Evolutionary conservation across 2,888 invertebrate genomes (phyloP).

Genomic region (Lasioglossum morio): DNA sequence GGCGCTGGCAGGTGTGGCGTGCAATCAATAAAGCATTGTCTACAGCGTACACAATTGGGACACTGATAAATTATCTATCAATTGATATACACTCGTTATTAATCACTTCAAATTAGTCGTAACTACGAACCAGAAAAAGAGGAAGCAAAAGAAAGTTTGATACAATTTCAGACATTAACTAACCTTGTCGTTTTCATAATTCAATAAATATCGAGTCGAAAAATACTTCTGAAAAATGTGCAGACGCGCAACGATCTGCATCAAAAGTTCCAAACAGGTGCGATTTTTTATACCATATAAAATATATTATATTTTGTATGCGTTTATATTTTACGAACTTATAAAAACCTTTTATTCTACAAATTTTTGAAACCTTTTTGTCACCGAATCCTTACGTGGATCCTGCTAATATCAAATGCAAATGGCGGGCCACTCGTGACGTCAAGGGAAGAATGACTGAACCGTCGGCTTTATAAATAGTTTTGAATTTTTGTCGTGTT

Average conservation of each 20-base stretch:
- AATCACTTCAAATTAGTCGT: not conserved
- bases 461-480: constrained; percentile 1
- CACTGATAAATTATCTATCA: constrained; percentile 10
- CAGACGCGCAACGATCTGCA: not conserved
- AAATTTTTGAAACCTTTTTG: not conserved
- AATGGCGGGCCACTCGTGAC: not conserved
- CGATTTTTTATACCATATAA: too few species aligned
- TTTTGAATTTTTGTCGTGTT: not conserved
- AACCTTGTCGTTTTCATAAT: too few species aligned
- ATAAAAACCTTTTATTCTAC: too few species aligned
- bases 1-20: constrained; percentile 20
- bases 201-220: not conserved
- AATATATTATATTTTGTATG: too few species aligned
- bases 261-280: not conserved
- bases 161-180: not conserved
- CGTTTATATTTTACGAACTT: too few species aligned
- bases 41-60: not conserved
- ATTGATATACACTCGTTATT: not conserved
- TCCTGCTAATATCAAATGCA: not conserved
- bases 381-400: not conserved
- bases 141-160: not conserved
- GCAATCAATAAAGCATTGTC: constrained; percentile 32
- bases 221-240: too few species aligned
- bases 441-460: not conserved
- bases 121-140: not conserved